Evolutionary conservation across 2,888 invertebrate species (phyloP).

Genomic region (Eustalomyia histrio): DNA sequence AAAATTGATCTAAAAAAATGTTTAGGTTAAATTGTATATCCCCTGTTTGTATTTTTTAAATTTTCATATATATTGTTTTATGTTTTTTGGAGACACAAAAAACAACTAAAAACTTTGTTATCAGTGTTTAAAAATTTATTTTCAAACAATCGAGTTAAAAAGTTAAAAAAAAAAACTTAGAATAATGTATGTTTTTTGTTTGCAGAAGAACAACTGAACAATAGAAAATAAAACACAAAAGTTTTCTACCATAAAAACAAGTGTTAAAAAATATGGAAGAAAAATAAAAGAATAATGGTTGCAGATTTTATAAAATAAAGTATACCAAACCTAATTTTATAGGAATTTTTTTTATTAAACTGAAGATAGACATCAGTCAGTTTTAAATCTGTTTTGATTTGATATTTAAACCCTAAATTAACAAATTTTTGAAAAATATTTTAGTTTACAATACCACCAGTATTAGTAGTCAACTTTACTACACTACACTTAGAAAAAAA

Average conservation of each 20-base stretch:
- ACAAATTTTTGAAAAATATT: background rate
- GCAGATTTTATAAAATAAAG: background rate
- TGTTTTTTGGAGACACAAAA: background rate
- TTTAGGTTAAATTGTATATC: no score
- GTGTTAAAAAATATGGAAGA: conserved; percentile 30
- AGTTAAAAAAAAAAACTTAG: conserved; percentile 23
- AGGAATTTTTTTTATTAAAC: background rate
- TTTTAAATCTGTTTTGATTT: background rate
- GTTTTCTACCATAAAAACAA: conserved; percentile 5
- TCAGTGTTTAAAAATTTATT: conserved; percentile 58
- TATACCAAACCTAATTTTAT: background rate
- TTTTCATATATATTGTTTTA: background rate
- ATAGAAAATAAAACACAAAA: conserved; percentile 23
- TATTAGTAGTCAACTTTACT: no score
- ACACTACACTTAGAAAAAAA: no score
- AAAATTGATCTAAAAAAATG: no score
- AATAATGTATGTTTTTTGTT: background rate
- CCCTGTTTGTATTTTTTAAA: no score
- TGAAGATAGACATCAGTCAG: background rate
- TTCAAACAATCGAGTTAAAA: conserved; percentile 55
- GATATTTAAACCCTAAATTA: background rate
- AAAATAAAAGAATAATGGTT: background rate
- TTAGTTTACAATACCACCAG: background rate
- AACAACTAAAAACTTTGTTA: conserved; percentile 39
- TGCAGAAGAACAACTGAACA: background rate